These are phyloP conservation scores for Pelecanus crispus DNA, from an alignment of 2,113 vertebrate genomes.

Conservation along the genomic window DNA sequence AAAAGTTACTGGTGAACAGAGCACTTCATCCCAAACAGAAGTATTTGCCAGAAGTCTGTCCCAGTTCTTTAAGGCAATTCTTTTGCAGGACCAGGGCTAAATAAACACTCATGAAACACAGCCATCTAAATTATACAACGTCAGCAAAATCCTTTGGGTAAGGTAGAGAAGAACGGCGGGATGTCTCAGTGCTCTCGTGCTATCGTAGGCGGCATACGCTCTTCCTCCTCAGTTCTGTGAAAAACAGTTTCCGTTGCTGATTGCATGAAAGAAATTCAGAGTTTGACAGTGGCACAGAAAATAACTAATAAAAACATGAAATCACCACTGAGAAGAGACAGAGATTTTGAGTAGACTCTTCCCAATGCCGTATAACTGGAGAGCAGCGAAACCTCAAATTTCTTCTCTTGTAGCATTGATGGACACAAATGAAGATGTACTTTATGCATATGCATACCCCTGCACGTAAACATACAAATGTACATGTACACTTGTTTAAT, in stretches of 20 bases:
- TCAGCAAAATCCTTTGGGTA: not conserved
- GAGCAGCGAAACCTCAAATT: not conserved
- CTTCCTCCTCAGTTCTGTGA: not conserved
- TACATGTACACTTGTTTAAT: accelerated
- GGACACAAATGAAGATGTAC: not conserved
- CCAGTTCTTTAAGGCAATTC: not conserved
- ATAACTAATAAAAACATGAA: not conserved
- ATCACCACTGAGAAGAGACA: not conserved
- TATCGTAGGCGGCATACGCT: accelerated
- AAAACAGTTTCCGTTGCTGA: not conserved
- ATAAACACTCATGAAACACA: not conserved
- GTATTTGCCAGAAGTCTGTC: not conserved
- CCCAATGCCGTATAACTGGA: not conserved
- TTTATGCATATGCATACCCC: accelerated
- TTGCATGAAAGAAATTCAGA: not conserved
- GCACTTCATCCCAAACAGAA: not conserved
- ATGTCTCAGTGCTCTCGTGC: not conserved
- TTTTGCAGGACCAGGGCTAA: not conserved
- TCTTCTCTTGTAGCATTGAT: not conserved
- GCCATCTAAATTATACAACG: not conserved
- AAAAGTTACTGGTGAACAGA: not conserved
- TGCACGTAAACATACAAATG: not conserved
- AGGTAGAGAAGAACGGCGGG: not conserved
- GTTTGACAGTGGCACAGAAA: not conserved
- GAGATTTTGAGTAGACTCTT: not conserved